Evolutionary conservation across 2,888 invertebrate genomes (phyloP).

Genomic region (Aleiodes testaceus): DNA sequence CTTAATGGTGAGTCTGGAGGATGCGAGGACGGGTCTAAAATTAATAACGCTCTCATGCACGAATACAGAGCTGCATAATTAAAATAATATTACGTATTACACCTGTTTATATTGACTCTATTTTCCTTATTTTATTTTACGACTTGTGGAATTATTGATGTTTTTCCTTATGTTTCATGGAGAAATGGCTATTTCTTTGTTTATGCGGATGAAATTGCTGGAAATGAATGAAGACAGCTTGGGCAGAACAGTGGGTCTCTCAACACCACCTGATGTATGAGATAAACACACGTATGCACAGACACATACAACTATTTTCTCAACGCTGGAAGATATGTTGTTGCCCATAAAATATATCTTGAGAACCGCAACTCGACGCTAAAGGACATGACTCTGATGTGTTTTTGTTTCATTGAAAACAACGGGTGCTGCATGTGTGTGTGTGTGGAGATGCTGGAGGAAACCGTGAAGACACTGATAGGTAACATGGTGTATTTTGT

Average conservation of each 20-base stretch:
- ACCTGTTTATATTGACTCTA: slow-evolving; percentile 45
- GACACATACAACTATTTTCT: slow-evolving; percentile 46
- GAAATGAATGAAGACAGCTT: slow-evolving; percentile 55
- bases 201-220: slow-evolving; percentile 31
- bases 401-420: slow-evolving; percentile 59
- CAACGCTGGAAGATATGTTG: slow-evolving; percentile 61
- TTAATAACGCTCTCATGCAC: slow-evolving; percentile 66
- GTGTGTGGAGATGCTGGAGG: too few species aligned
- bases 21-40: slow-evolving; percentile 59
- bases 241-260: slow-evolving; percentile 48
- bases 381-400: slow-evolving; percentile 53
- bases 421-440: slow-evolving; percentile 26
- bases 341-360: slow-evolving; percentile 63
- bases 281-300: slow-evolving; percentile 51
- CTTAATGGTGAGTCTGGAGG: slow-evolving; percentile 61
- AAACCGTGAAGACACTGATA: too few species aligned
- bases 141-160: too few species aligned
- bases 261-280: slow-evolving; percentile 56
- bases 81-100: slow-evolving; percentile 66
- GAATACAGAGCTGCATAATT: slow-evolving; percentile 66
- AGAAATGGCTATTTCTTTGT: slow-evolving; percentile 1
- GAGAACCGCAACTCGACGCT: slow-evolving; percentile 55
- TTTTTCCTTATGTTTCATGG: background rate
- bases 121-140: too few species aligned
- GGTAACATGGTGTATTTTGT: slow-evolving; percentile 16